Base-by-base conservation (phyloP, 2,888 invertebrate species). In the Dendrolimus pini region DNA sequence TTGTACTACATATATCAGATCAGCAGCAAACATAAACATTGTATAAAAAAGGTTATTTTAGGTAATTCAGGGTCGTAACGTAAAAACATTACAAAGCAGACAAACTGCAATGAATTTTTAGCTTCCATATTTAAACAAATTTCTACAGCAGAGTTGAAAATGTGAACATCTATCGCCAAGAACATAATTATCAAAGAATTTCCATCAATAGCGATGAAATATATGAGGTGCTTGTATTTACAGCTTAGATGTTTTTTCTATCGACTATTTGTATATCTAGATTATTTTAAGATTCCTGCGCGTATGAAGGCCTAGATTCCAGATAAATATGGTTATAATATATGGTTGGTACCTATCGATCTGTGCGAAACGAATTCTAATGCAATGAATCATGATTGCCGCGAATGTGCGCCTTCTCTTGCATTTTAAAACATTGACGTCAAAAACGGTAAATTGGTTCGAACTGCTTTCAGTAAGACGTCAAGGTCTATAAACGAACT, bases 371-470 rank as follows among this genome's bases (percentile, higher is more conserved):
- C 63, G 61, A 62, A 76, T 74, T 74, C 69, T 70, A 67, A 67
- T 64, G 67, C 65, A 70, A 71, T 81, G 77, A 78, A 70, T 81
- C 76, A 80, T 64, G 68, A 59, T 68, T 59, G 62, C 61, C 65
- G 65, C 66, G 60, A 67, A 64, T 65, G 60, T 67, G 69, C 67
- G 70, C 68, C 68, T 73, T 70, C 67, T 70, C 68, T 70, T 80
- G 74, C 75, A 81, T 76, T 77, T 78, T 71, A 72, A 76, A 74
- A 71, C 74, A 77, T 70, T 82, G 81, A 79, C 81, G 81, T 82
- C 79, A 79, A 81, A 78, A 71, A 69, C 65, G 64, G 69, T 63
- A 69, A 70, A 70, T 70, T 68, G 62, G 64, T 71, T 68, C 69
- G 63, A 71, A 68, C 69, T 66, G 68, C 68, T 74, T 71, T 64